Base-by-base conservation (phyloP, 2,888 invertebrate genomes). In the Eristalis tenax region DNA sequence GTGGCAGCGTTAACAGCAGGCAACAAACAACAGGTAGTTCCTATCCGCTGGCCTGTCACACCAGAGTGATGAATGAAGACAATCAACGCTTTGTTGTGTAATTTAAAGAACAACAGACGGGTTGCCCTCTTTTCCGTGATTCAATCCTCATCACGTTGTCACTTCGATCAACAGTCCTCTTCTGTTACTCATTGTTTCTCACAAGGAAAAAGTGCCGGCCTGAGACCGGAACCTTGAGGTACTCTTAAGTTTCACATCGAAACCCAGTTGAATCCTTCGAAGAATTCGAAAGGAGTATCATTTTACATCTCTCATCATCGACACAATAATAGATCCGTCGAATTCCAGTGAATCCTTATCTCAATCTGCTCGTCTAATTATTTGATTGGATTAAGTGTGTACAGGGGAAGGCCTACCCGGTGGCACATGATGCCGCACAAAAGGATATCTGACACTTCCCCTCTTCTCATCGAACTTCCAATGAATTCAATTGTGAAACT, bases 391-490 rank as follows among this genome's bases (percentile, higher is more conserved):
- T 80, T 66, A 73, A 65, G n/a, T 65, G 23, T 18, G 23, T 18
- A n/a, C 15, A 6, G 8, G 50, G 18, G 8, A 1, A 50, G 18
- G 18, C n/a, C 18, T 8, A 50, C 18, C 50, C 18, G 18, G 8
- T 8, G 32, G 57, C 28, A 71, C 40, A 65, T 40, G 56, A 65
- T 28, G 3, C 13, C 59, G 10, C 73, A 71, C 65, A 80, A 73
- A 73, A 50, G 66, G 79, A 66, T 80, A 80, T 80, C 73, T 50
- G 79, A 80, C 79, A 80, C 79, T 50, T 78, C 15, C 38, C 38
- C 32, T 63, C 6, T 8, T 38, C 26, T 18, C 8, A 4, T 59
- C 59, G 59, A 59, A n/a, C 18, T 70, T 56, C 18, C 50, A 64
- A 57, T 35, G 40, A 79, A 71, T 71, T 71, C 26, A 73, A 73